phyloP scores from a whole-genome alignment of 2,888 invertebrate genomes.

The Philhelius pedissequus region DNA sequence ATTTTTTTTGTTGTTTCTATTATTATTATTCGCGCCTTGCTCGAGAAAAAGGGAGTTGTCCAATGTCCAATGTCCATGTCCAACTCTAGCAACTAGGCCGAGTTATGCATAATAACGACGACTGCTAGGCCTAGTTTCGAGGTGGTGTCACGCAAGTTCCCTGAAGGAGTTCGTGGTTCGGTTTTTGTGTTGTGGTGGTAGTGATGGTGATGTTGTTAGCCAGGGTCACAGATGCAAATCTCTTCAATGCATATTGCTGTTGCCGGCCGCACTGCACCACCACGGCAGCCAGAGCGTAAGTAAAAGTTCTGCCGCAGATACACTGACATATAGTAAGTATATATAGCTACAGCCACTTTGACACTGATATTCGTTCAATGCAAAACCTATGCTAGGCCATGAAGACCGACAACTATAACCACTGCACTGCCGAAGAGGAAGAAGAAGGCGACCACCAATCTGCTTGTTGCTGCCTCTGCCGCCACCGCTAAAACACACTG shows the following conservation, averaged over 20 bases:
- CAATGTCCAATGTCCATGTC: conserved; percentile 30
- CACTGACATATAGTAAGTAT: not conserved
- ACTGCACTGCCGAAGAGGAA: conserved; percentile 53
- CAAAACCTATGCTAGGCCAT: conserved; percentile 51
- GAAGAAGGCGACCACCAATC: conserved; percentile 60
- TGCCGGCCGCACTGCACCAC: no score
- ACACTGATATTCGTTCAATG: conserved; percentile 68
- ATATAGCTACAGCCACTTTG: conserved; percentile 46
- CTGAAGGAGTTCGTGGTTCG: conserved; percentile 58
- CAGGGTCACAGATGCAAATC: conserved; percentile 66
- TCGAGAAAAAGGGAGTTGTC: conserved; percentile 61
- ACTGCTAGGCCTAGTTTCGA: conserved; percentile 54
- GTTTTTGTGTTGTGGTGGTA: not conserved
- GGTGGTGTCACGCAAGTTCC: conserved; percentile 66
- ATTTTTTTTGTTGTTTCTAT: not conserved
- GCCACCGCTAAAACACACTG: not conserved
- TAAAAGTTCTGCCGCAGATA: conserved; percentile 62
- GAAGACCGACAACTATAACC: conserved; percentile 48
- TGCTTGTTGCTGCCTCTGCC: not conserved
- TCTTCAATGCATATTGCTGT: conserved; percentile 1
- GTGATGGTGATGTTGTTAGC: conserved; percentile 34
- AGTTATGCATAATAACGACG: conserved; percentile 58
- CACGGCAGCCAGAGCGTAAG: conserved; percentile 12
- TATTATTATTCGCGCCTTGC: not conserved
- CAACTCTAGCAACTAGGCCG: conserved; percentile 59